Base-by-base conservation (phyloP, 1,140 invertebrate species). In the Stegodyphus mimosarum region DNA sequence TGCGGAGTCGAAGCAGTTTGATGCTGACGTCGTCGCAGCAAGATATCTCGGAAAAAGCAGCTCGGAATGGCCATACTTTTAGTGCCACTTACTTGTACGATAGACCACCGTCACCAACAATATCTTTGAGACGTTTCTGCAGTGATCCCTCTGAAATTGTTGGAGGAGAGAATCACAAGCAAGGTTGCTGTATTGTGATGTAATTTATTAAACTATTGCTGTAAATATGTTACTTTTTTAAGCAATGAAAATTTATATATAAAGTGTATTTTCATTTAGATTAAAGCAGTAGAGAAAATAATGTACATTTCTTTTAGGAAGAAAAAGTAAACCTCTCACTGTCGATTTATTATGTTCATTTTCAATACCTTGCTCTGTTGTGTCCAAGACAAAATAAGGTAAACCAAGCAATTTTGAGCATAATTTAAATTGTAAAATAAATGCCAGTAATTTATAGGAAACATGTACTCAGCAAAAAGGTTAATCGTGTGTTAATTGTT, bases 91-190 rank as follows among this genome's bases (percentile, higher is more conserved):
- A 87, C 13, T 9, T 76, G 18, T 89, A 89, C 51, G 87, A 89
- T 13, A 50, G 88, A 33, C 89, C 89, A 17, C 85, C 89, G 6
- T 89, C 89, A 51, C 90, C 89, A 33, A 88, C 87, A 10, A 87
- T 87, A 60, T 87, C 87, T 7, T 73, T 89, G 51, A 87, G 87
- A 70, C 87, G 88, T 60, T 90, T 89, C 87, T 86, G 88, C 53
- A 89, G 88, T 48, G 88, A 88, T 81, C 88, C 90, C 10, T 87
- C 87, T 49, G 89, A 90, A 83, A 87, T 89, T 33, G 88, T 90
- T 17, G 88, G 88, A 0, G 88, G 88, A 6, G 88, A 89, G 66
- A 64, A 69, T 6, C 76, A 85, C 18, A 88, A 87, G 51, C 87
- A 88, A 60, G 88, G 88, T 15, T 89, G 88, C 71, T 89, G 88